Evolutionary conservation across 2,113 vertebrate genomes (phyloP).

Genomic region (Dromiciops gliroides): DNA sequence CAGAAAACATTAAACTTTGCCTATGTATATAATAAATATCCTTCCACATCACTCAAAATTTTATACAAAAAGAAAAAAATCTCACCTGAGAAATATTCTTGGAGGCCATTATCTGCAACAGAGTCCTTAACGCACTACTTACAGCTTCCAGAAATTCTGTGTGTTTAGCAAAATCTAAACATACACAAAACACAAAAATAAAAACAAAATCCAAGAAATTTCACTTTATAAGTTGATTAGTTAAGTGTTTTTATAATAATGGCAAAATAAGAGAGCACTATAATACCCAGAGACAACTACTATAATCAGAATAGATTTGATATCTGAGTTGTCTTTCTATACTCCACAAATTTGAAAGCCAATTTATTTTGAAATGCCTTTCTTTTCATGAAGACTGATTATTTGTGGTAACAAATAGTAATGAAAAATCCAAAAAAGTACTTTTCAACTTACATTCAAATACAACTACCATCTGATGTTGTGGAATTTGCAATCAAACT

Average conservation of each 20-base stretch:
- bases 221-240: background rate
- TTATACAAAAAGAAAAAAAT: conserved; percentile 48
- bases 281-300: background rate
- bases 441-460: background rate
- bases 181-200: conserved; percentile 64
- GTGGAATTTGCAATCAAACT: background rate
- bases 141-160: conserved; percentile 95
- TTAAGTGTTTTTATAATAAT: background rate
- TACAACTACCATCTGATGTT: background rate
- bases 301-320: background rate
- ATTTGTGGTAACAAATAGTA: background rate
- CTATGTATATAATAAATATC: background rate
- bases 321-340: background rate
- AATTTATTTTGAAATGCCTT: background rate
- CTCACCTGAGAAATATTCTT: conserved; percentile 95
- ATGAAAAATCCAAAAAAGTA: background rate
- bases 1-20: background rate
- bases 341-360: background rate
- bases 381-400: background rate
- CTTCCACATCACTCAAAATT: conserved; percentile 11
- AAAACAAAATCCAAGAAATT: background rate
- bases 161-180: conserved; percentile 89
- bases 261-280: background rate
- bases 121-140: conserved; percentile 93
- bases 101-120: conserved; percentile 94